These are phyloP conservation scores for Galagoides demidoff DNA, from an alignment of 2,797 vertebrate genomes.

Conservation along the genomic window DNA sequence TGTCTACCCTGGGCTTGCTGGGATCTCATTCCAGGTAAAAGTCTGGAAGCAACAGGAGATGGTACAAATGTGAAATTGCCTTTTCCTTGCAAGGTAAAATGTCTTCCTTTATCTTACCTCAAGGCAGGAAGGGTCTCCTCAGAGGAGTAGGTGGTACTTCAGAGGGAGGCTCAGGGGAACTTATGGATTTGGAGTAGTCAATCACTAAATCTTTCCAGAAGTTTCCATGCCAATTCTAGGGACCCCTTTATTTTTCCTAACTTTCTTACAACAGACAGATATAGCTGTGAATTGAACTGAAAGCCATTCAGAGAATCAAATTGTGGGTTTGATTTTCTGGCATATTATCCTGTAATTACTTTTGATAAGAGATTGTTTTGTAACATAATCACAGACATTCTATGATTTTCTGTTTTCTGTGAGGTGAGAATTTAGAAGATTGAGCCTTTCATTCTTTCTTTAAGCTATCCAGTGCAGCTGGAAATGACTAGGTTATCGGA, in stretches of 20 bases:
- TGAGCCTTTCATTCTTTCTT: not conserved
- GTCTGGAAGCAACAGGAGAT: not conserved
- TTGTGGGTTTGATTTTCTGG: not conserved
- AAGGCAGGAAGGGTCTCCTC: not conserved
- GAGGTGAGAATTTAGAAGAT: constrained; percentile 29
- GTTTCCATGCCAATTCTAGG: not conserved
- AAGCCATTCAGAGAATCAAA: not conserved
- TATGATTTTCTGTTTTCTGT: not conserved
- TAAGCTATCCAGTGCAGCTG: not conserved
- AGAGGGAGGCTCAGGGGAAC: not conserved
- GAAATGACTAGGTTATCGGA: not conserved
- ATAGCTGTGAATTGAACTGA: not conserved
- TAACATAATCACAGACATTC: not conserved
- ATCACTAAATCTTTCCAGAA: not conserved
- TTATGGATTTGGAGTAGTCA: not conserved
- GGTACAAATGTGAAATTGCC: not conserved
- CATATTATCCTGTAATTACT: not conserved
- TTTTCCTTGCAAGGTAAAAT: not conserved
- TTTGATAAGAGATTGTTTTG: not conserved
- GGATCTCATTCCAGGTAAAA: not conserved
- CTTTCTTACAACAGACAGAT: not conserved
- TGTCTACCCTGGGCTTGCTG: not conserved
- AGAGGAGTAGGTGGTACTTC: not conserved
- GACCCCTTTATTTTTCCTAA: not conserved
- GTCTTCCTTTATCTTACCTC: not conserved